These are phyloP conservation scores for Neopipo cinnamomea DNA, from an alignment of 2,113 vertebrate genomes.

Conservation along the genomic window DNA sequence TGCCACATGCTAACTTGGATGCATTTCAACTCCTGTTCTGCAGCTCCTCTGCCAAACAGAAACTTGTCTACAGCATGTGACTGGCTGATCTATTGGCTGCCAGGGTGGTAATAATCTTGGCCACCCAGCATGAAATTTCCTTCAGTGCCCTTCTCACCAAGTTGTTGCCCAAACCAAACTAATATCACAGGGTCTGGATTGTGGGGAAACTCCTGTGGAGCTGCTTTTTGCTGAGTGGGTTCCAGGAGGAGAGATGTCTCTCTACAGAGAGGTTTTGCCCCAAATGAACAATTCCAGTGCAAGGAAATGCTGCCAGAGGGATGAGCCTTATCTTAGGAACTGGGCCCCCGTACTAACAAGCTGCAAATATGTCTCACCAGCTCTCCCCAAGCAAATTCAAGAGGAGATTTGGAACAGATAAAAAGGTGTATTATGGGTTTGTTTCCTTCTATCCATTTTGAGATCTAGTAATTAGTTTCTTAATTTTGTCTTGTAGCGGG, in stretches of 20 bases:
- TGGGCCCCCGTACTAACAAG: not conserved
- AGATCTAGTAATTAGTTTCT: conserved; percentile 5
- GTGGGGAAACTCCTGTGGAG: not conserved
- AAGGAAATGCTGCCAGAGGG: not conserved
- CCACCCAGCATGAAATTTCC: not conserved
- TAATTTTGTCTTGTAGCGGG: not conserved
- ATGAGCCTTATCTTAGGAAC: not conserved
- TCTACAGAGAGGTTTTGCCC: not conserved
- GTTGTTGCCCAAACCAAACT: not conserved
- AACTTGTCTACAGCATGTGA: fast-evolving
- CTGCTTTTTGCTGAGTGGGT: not conserved
- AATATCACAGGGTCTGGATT: fast-evolving
- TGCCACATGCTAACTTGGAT: not conserved
- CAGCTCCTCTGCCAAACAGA: not conserved
- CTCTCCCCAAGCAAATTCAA: not conserved
- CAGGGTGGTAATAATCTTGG: not conserved
- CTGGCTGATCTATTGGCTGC: not conserved
- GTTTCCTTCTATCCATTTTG: not conserved
- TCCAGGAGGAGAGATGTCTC: not conserved
- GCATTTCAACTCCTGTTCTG: not conserved
- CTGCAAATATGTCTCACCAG: not conserved
- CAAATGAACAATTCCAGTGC: fast-evolving
- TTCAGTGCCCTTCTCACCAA: not conserved
- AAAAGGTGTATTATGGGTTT: not conserved
- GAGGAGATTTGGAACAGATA: not conserved